Evolutionary conservation across 2,797 vertebrate species (phyloP).

Genomic region (Lutjanus campechanus): DNA sequence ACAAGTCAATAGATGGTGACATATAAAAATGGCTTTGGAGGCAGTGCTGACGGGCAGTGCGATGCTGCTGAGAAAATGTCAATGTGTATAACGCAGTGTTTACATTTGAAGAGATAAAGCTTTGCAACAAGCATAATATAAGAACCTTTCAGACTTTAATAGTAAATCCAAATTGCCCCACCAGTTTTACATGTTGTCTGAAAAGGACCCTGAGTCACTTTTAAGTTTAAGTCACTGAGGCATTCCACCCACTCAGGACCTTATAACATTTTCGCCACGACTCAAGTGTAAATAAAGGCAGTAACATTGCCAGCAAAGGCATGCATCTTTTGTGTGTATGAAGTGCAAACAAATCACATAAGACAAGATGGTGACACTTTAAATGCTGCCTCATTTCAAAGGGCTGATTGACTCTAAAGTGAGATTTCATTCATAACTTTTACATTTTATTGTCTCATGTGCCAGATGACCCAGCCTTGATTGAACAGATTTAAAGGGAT

Average conservation of each 20-base stretch:
- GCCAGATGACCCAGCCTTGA: background rate
- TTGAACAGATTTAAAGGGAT: background rate
- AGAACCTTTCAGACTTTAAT: background rate
- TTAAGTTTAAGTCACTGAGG: background rate
- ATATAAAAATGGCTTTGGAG: constrained; percentile 55
- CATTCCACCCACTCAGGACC: background rate
- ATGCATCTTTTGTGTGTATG: background rate
- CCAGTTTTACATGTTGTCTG: background rate
- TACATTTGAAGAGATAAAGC: constrained; percentile 25
- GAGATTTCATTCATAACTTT: background rate
- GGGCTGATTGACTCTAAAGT: background rate
- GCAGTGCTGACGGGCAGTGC: constrained; percentile 21
- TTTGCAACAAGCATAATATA: background rate
- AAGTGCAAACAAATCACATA: background rate
- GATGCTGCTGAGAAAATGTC: constrained; percentile 30
- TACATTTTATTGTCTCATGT: background rate
- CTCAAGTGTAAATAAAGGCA: too few species aligned
- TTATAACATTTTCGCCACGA: background rate
- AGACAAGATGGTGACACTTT: background rate
- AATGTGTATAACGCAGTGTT: constrained; percentile 14
- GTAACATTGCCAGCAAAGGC: background rate
- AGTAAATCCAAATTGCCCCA: background rate
- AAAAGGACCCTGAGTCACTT: background rate
- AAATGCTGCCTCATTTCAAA: background rate
- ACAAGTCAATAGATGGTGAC: constrained; percentile 57